These are phyloP conservation scores for Acarapis woodi DNA, from an alignment of 1,140 invertebrate genomes.

Conservation along the genomic window DNA sequence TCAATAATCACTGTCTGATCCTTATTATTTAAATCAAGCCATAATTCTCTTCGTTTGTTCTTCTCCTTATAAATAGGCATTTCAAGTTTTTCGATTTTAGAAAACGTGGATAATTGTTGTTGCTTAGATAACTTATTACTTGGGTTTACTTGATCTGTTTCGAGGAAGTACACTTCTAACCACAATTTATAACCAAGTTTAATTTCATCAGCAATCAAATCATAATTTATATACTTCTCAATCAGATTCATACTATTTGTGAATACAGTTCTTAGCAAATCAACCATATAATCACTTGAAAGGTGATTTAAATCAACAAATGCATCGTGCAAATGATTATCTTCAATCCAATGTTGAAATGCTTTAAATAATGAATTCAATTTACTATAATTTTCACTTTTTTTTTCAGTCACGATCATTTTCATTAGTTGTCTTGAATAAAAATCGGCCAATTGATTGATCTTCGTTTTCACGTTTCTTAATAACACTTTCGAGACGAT, in stretches of 20 bases:
- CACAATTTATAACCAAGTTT: neutral
- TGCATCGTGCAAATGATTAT: slow-evolving; percentile 6
- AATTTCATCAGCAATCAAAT: neutral
- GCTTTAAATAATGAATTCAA: slow-evolving; percentile 5
- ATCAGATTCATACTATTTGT: neutral
- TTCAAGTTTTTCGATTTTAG: neutral
- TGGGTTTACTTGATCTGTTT: no score
- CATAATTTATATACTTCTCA: slow-evolving; percentile 1
- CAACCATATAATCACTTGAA: slow-evolving; percentile 4
- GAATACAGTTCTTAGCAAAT: slow-evolving; percentile 7
- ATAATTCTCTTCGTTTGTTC: neutral
- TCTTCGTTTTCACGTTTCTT: slow-evolving; percentile 2
- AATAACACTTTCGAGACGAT: neutral
- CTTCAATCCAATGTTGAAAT: slow-evolving; percentile 7
- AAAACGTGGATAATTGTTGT: neutral
- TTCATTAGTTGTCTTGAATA: slow-evolving; percentile 6
- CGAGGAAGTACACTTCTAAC: neutral
- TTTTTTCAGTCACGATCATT: neutral
- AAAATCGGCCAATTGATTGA: slow-evolving; percentile 5
- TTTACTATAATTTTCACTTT: neutral
- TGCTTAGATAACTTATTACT: no score
- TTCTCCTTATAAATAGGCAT: neutral
- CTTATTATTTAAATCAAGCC: neutral
- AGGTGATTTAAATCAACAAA: slow-evolving; percentile 9
- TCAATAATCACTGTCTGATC: neutral